These are phyloP conservation scores for Zaprionus nigranus DNA, from an alignment of 1,140 invertebrate species.

Conservation along the genomic window DNA sequence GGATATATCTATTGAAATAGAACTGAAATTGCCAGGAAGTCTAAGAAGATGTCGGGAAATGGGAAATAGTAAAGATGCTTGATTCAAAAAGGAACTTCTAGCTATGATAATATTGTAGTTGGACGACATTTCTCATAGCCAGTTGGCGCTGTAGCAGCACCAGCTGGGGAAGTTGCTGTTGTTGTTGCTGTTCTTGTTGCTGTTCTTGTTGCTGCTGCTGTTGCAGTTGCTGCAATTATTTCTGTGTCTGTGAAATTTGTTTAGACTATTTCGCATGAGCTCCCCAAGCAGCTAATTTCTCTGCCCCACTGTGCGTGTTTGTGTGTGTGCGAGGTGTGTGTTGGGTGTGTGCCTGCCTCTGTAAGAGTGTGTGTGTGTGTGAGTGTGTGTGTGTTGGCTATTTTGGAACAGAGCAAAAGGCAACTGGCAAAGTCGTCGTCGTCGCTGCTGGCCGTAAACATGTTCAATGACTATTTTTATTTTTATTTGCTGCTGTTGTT, in stretches of 20 bases:
- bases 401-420: conserved; percentile 60
- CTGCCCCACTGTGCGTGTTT: conserved; percentile 6
- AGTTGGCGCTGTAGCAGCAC: neutral
- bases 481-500: conserved; percentile 54
- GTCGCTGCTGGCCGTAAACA: conserved; percentile 61
- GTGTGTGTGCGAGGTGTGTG: conserved; percentile 12
- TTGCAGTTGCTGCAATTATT: conserved; percentile 5
- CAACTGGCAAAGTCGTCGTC: conserved; percentile 41
- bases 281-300: conserved; percentile 3
- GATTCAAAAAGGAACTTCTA: neutral
- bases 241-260: neutral
- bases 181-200: neutral
- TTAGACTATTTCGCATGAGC: conserved; percentile 9
- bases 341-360: neutral
- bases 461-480: conserved; percentile 81
- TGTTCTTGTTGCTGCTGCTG: neutral
- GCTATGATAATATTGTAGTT: neutral
- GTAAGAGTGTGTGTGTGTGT: neutral
- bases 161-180: neutral
- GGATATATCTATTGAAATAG: too few species aligned
- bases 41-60: too few species aligned
- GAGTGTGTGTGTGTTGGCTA: conserved; percentile 30
- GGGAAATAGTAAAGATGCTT: neutral
- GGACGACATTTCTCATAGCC: neutral
- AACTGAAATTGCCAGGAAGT: too few species aligned